phyloP scores from a whole-genome alignment of 1,140 invertebrate species.

The Apis cerana region DNA sequence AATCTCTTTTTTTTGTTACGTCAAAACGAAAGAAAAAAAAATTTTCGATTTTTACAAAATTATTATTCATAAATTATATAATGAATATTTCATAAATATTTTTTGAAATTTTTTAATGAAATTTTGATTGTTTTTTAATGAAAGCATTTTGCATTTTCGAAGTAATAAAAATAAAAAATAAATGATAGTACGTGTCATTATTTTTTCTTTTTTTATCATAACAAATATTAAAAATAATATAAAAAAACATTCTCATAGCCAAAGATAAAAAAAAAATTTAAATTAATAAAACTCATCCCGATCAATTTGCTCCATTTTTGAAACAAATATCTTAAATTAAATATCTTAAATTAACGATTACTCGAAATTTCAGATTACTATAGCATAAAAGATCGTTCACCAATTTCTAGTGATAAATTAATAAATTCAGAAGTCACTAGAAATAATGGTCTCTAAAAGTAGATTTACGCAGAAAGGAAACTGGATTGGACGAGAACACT shows the following conservation, averaged over 20 bases:
- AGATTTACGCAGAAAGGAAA: slow-evolving; percentile 46
- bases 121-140: no score
- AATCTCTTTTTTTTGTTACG: no score
- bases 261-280: neutral
- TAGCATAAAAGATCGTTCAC: neutral
- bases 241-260: neutral
- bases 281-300: neutral
- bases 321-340: neutral
- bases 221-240: no score
- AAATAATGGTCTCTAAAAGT: slow-evolving; percentile 38
- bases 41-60: no score
- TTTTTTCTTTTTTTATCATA: no score
- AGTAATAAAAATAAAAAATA: no score
- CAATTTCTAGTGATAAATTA: neutral
- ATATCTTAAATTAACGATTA: neutral
- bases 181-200: no score
- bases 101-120: no score
- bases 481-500: slow-evolving; percentile 1
- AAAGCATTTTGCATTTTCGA: no score
- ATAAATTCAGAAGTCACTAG: neutral
- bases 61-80: no score
- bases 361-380: neutral
- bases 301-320: neutral
- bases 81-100: no score
- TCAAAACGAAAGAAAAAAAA: no score